Conservation (phyloP, 2,888 invertebrate genomes). For the Andrena bucephala region DNA sequence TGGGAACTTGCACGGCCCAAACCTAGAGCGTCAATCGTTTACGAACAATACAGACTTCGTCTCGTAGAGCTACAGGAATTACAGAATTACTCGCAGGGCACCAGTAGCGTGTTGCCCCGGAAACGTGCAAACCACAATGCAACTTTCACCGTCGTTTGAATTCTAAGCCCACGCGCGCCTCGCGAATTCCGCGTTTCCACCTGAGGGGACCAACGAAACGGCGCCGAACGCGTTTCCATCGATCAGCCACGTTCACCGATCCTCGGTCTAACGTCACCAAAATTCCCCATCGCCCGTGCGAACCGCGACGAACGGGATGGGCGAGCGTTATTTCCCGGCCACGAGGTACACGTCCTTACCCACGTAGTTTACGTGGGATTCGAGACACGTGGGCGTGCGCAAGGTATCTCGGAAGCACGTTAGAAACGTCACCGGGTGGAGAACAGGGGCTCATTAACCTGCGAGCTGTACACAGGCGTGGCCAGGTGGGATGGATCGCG, state of each 20-base stretch:
- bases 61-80: conserved; percentile 20
- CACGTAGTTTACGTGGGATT: conserved; percentile 53
- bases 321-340: conserved; percentile 7
- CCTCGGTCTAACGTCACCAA: too few relatives aligned
- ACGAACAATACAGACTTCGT: conserved; percentile 7
- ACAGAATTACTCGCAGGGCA: conserved; percentile 21
- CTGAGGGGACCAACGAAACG: not conserved
- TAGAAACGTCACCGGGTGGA: conserved; percentile 63
- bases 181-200: conserved; percentile 2
- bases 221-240: not conserved
- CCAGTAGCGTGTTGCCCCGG: not conserved
- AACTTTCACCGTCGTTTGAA: conserved; percentile 45
- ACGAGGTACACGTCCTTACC: conserved; percentile 51
- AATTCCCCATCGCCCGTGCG: not conserved
- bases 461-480: conserved; percentile 43
- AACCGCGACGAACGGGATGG: not conserved
- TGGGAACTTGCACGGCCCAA: conserved; percentile 20
- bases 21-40: not conserved
- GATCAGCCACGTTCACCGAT: not conserved
- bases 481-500: conserved; percentile 48
- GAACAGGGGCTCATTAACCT: conserved; percentile 68
- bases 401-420: conserved; percentile 70
- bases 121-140: conserved; percentile 22
- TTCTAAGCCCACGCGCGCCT: not conserved
- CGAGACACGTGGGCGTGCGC: conserved; percentile 69